A percentile compares a stretch with the other conserved stretches of the same genome.
These are phyloP conservation scores for Sphinx pinastri DNA, from an alignment of 2,888 invertebrate genomes.

Conservation along the genomic window DNA sequence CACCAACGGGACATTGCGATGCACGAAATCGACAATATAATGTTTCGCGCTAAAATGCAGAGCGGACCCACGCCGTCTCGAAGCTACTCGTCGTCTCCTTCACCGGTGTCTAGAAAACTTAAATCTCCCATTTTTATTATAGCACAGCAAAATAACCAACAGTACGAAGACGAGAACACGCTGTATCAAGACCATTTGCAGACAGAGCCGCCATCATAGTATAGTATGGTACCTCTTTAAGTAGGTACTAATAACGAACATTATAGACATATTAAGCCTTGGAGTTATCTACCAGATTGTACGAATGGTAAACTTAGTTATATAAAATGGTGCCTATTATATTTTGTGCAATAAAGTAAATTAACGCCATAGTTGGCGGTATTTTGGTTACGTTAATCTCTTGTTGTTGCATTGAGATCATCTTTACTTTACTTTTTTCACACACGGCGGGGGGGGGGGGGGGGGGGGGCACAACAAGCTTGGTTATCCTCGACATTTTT, in stretches of 20 bases:
- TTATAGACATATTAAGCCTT: background rate
- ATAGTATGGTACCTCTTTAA: background rate
- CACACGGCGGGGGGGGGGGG: no score
- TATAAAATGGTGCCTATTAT: slow-evolving; percentile 10
- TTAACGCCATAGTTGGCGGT: background rate
- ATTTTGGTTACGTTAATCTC: background rate
- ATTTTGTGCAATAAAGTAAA: slow-evolving; percentile 25
- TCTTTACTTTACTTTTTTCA: no score
- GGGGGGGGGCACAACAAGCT: no score
- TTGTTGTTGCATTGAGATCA: no score
- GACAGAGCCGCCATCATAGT: slow-evolving; percentile 41
- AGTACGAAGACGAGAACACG: slow-evolving; percentile 65
- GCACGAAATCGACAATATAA: slow-evolving; percentile 77
- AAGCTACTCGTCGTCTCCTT: slow-evolving; percentile 55
- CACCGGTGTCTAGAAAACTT: slow-evolving; percentile 55
- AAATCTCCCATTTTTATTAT: slow-evolving; percentile 68
- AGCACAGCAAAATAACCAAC: slow-evolving; percentile 51
- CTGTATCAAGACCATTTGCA: slow-evolving; percentile 50
- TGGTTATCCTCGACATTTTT: no score
- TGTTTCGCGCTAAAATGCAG: slow-evolving; percentile 73
- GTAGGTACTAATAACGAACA: background rate
- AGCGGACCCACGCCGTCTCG: slow-evolving; percentile 44
- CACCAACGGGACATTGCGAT: slow-evolving; percentile 71
- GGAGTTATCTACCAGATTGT: no score
- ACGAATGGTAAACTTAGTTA: no score